A percentile compares a stretch with the other conserved stretches of the same genome.
These are phyloP conservation scores for Plutella xylostella DNA, from an alignment of 2,888 invertebrate genomes.

Conservation along the genomic window DNA sequence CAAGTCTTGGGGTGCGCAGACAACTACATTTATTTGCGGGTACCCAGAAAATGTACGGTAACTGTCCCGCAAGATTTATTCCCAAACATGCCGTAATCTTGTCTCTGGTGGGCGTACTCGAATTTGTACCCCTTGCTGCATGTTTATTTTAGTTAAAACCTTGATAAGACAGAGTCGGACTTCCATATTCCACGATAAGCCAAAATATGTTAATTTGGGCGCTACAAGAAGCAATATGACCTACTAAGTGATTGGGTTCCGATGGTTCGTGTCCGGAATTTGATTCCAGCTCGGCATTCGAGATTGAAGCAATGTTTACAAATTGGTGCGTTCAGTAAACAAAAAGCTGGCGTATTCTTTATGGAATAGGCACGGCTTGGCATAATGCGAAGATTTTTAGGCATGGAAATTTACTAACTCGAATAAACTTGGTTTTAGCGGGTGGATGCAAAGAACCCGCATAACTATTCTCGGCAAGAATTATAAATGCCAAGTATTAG, in stretches of 20 bases:
- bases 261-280: constrained; percentile 58
- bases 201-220: constrained; percentile 66
- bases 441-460: no score
- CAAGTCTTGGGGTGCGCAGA: constrained; percentile 30
- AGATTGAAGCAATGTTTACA: constrained; percentile 57
- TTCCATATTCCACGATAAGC: constrained; percentile 59
- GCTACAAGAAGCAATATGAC: constrained; percentile 55
- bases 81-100: constrained; percentile 58
- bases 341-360: constrained; percentile 34
- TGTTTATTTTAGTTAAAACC: constrained; percentile 49
- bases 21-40: constrained; percentile 51
- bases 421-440: no score
- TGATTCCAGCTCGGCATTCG: constrained; percentile 35
- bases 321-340: constrained; percentile 43
- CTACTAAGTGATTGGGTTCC: constrained; percentile 67
- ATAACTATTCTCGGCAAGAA: no score
- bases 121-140: constrained; percentile 57
- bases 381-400: constrained; percentile 19
- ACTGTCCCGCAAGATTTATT: constrained; percentile 61
- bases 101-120: constrained; percentile 54
- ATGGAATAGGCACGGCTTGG: constrained; percentile 34
- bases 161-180: constrained; percentile 54
- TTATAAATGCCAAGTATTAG: constrained; percentile 57
- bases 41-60: constrained; percentile 50
- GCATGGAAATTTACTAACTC: background rate